Evolutionary conservation across 2,888 invertebrate genomes (phyloP).

Genomic region (Ectobius pallidus): DNA sequence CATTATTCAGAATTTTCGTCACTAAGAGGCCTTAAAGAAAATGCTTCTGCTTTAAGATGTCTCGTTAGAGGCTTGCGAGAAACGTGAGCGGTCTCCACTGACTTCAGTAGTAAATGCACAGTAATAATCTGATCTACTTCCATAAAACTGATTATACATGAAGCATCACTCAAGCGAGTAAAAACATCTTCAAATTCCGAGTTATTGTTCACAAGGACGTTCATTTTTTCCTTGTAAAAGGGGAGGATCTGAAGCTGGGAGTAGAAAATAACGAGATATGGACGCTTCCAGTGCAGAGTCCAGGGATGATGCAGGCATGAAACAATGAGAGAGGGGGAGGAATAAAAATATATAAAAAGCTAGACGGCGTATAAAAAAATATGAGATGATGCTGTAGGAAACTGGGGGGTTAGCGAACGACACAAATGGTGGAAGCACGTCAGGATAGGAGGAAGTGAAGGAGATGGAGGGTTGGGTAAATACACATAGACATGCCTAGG

Average conservation of each 20-base stretch:
- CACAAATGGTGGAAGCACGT: constrained; percentile 15
- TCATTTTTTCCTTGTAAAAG: not conserved
- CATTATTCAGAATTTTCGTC: no score
- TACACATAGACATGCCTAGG: not conserved
- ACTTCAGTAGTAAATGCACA: no score
- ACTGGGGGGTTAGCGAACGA: not conserved
- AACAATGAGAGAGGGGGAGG: constrained; percentile 4
- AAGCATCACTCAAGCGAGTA: not conserved
- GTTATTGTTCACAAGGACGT: not conserved
- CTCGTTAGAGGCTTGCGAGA: no score
- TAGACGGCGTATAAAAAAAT: constrained; percentile 4
- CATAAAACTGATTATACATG: no score
- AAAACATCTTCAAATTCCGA: constrained; percentile 12
- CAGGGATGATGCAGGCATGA: not conserved
- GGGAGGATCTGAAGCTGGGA: not conserved
- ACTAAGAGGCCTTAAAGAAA: no score
- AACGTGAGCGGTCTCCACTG: no score
- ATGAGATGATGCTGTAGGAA: not conserved
- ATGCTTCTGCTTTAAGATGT: no score
- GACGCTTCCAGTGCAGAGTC: not conserved
- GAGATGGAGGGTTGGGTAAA: not conserved
- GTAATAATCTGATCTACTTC: no score
- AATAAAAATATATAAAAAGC: constrained; percentile 15
- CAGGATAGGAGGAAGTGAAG: not conserved
- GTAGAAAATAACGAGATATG: constrained; percentile 16